A percentile compares a stretch with the other conserved stretches of the same genome.
phyloP scores from a whole-genome alignment of 92 coral and sea anemone species.

The Phymanthus crucifer region DNA sequence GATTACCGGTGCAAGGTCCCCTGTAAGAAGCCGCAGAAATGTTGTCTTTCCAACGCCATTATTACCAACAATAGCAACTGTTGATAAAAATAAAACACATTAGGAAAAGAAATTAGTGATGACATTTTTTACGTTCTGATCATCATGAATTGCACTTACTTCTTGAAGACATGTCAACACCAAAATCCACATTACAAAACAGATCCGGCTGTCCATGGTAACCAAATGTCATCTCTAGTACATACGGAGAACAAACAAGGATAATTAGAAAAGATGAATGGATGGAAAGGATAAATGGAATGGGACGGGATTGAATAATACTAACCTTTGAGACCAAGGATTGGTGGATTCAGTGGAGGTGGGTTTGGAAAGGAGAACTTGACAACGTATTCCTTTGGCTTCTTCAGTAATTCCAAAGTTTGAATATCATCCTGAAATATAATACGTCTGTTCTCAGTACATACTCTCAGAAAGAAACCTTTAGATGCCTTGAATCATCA shows the following conservation, averaged over 20 bases:
- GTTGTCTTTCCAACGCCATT: conserved; percentile 99
- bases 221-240: conserved; percentile 80
- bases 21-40: conserved; percentile 79
- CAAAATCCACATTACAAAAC: conserved; percentile 81
- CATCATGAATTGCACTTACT: conserved; percentile 42
- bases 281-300: not conserved
- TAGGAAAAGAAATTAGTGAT: not conserved
- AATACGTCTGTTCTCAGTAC: not conserved
- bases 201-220: conserved; percentile 83
- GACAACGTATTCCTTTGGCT: conserved; percentile 95
- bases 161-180: conserved; percentile 89
- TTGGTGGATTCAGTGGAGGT: conserved; percentile 94
- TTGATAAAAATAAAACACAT: not conserved
- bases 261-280: not conserved
- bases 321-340: conserved; percentile 93
- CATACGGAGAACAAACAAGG: not conserved
- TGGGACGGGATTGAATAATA: not conserved
- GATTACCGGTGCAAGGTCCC: conserved; percentile 79
- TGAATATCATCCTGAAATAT: conserved; percentile 75
- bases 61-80: conserved; percentile 98
- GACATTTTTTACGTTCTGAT: not conserved
- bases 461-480: not conserved
- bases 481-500: not conserved
- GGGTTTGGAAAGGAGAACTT: conserved; percentile 94
- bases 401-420: conserved; percentile 77